Evolutionary conservation across 2,113 vertebrate genomes (phyloP), one percentile per base, ranked within the genome.

Genomic region (Phylloscopus whistleri): DNA sequence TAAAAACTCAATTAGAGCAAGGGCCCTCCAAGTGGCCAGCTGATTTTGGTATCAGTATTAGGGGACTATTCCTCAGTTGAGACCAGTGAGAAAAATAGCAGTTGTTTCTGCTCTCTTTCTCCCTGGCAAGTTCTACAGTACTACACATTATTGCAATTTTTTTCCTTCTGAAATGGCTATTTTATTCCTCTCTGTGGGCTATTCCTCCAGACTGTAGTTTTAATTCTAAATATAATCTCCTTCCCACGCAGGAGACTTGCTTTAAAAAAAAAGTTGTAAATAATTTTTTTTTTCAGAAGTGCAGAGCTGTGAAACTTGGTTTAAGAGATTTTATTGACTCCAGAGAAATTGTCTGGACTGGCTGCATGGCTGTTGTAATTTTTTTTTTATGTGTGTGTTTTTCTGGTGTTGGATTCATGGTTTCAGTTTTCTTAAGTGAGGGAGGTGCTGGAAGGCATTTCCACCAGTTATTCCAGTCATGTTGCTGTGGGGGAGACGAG

Each of bases 221-320:
- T 79, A 82, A 90, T 67, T 73, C 81, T 93, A 96, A 95, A 86
- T 95, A 92, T 88, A 95, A 96, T 67, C 78, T 69, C 59, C 80
- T 89, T 89, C 90, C 83, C 75, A 74, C 22, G 0, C 80, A 92
- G 75, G n/a, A 86, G 82, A 58, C 53, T 48, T 48, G 30, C 18
- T 72, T 89, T 59, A 6, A 13, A 62, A 84, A 84, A 62, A 69
- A 33, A 5, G 30, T 27, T 48, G 60, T 89, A 82, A 94, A 93
- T 93, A 80, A 27, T 49, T 74, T 74, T 35, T 74, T 35, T 78
- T 46, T 76, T 37, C 31, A 75, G 70, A 73, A 84, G 41, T 53
- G 41, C 59, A 74, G 76, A 73, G 53, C 63, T 87, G 74, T 69
- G 84, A 84, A 89, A 52, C 19, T 22, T 46, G 19, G 7, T 77